Evolutionary conservation across 2,797 vertebrate genomes (phyloP), one percentile per base, ranked within the genome.

Genomic region (Gastrophryne carolinensis): DNA sequence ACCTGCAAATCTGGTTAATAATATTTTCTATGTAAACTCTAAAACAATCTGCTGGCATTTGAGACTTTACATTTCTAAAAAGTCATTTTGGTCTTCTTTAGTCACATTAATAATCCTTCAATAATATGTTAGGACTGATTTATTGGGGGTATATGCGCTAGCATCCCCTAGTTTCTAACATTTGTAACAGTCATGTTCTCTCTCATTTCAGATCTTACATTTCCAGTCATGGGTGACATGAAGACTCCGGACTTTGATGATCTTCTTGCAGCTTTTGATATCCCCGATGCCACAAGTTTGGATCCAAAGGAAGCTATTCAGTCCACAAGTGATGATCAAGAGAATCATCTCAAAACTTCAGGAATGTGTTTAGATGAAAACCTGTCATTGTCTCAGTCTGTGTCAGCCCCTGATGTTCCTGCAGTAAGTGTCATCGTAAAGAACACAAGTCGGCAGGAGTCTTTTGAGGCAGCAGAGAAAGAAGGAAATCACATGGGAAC

Each of bases 171-270:
- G n/a, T n/a, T n/a, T n/a, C n/a, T 10, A 47, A 47, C 44, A 10
- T 47, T 7, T 47, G 17, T n/a, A n/a, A 47, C 21, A 47, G 44
- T 47, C 44, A 47, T 47, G 17, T 44, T 35, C 37, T 8, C n/a
- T 60, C n/a, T 29, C 1, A 24, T 72, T 70, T 26, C 74, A 76
- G 74, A 81, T 92, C 87, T 84, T 75, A 82, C 88, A 86, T 83
- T 79, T 85, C 85, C 91, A 91, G 87, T 90, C 91, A 99, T 99
- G 97, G 97, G 97, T 92, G 97, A 99, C 89, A 98, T 99, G 97
- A 99, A 99, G 90, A 99, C 97, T 85, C 97, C 97, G 17, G 97
- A 99, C 90, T 99, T 99, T 77, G 97, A 98, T 83, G 97, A 99
- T 88, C 95, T 99, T 39, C 86, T 99, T 89, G 97, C 97, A 78